phyloP scores from a whole-genome alignment of 2,888 invertebrate species.

The Agrochola lychnidis region DNA sequence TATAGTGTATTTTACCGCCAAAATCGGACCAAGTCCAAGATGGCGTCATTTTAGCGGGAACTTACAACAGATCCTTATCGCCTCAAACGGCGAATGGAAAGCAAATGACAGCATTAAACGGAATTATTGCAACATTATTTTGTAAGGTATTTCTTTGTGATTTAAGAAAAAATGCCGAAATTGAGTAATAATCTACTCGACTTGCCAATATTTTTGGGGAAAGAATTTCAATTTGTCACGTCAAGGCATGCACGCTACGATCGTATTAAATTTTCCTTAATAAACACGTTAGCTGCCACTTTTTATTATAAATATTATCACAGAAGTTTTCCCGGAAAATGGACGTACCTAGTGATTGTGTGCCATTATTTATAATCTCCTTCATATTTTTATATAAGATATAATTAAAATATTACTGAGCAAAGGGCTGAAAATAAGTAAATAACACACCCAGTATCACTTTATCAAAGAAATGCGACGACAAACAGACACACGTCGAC shows the following conservation, averaged over 20 bases:
- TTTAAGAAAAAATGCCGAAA: conserved; percentile 33
- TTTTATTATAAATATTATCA: neutral
- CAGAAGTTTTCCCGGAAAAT: neutral
- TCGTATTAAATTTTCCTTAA: neutral
- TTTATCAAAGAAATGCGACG: conserved; percentile 41
- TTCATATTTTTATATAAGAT: neutral
- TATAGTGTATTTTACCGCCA: conserved; percentile 62
- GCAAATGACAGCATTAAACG: conserved; percentile 77
- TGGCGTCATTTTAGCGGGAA: conserved; percentile 74
- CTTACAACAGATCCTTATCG: conserved; percentile 74
- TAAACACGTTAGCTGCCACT: neutral
- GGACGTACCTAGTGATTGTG: too few species aligned
- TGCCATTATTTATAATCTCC: neutral
- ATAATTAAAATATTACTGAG: neutral
- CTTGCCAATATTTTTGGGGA: neutral
- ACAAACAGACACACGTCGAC: conserved; percentile 45
- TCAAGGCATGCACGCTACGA: neutral
- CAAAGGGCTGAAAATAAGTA: neutral
- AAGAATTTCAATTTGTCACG: conserved; percentile 2
- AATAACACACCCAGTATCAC: conserved; percentile 33
- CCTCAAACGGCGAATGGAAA: conserved; percentile 67
- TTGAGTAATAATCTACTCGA: conserved; percentile 14
- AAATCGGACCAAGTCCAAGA: conserved; percentile 68
- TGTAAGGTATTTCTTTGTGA: conserved; percentile 45
- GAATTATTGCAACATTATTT: conserved; percentile 72